phyloP scores from a whole-genome alignment of 2,113 vertebrate species.

The Rhabdornis inornatus region DNA sequence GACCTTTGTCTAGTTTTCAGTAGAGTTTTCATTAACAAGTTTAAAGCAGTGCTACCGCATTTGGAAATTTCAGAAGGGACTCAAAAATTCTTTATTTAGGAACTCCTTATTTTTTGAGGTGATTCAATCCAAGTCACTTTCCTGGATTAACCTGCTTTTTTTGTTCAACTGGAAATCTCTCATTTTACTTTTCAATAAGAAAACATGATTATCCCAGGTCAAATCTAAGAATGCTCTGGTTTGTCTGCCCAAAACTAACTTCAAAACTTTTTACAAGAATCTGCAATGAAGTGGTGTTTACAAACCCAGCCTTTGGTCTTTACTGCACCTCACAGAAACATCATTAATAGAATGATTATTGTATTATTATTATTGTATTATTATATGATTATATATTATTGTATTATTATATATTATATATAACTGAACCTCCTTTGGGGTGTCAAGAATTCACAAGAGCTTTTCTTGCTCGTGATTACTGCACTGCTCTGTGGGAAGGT shows the following conservation, averaged over 20 bases:
- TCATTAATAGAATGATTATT: too few relatives aligned
- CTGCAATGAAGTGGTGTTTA: background rate
- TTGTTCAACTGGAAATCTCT: background rate
- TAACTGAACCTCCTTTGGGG: background rate
- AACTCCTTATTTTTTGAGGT: background rate
- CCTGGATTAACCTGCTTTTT: background rate
- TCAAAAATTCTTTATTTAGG: background rate
- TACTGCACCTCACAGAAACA: background rate
- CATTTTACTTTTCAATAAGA: background rate
- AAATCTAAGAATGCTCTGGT: background rate
- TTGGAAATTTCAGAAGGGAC: background rate
- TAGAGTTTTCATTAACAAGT: background rate
- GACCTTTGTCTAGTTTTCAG: background rate
- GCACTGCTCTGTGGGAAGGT: background rate
- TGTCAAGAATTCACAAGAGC: background rate
- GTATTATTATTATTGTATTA: too few relatives aligned
- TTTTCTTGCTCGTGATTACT: fast-evolving
- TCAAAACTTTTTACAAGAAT: background rate
- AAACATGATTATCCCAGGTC: background rate
- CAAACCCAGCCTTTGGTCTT: background rate
- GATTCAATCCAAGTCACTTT: background rate
- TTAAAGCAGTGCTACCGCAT: background rate
- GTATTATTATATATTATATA: too few relatives aligned
- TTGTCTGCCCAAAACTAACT: background rate
- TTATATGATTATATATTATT: too few relatives aligned